A percentile compares a stretch with the other conserved stretches of the same genome.
Conservation (phyloP, 1,140 invertebrate genomes). For the Drosophila baimaii region DNA sequence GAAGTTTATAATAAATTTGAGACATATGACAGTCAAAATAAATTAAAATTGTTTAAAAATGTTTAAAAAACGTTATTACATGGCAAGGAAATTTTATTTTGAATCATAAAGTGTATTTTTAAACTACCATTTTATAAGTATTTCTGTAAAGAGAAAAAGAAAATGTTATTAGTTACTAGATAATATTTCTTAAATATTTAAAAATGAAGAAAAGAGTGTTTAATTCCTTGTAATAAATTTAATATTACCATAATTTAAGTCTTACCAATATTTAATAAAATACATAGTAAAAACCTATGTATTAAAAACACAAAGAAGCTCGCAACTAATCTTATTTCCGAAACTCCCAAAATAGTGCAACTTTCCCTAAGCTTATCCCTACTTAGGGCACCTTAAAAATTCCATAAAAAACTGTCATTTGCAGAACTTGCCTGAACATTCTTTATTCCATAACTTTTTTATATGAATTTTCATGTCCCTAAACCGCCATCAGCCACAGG, state of each 20-base stretch:
- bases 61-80: not conserved
- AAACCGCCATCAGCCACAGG: not conserved
- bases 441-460: conserved; percentile 6
- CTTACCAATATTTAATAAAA: not conserved
- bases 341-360: too few relatives aligned
- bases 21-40: too few relatives aligned
- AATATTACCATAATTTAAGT: not conserved
- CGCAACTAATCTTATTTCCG: not conserved
- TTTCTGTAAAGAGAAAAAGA: not conserved
- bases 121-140: not conserved
- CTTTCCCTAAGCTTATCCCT: not conserved
- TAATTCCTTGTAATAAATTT: too few relatives aligned
- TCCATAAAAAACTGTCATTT: not conserved
- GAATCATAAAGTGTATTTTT: too few relatives aligned
- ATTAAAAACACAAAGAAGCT: not conserved
- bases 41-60: too few relatives aligned
- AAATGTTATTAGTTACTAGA: not conserved
- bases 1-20: too few relatives aligned
- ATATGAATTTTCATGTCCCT: conserved; percentile 4
- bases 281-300: too few relatives aligned
- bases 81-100: too few relatives aligned
- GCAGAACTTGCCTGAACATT: conserved; percentile 7
- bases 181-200: too few relatives aligned
- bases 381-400: not conserved
- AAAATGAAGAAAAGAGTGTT: too few relatives aligned